phyloP scores from a whole-genome alignment of 2,113 vertebrate genomes.

The Tamias sibiricus region DNA sequence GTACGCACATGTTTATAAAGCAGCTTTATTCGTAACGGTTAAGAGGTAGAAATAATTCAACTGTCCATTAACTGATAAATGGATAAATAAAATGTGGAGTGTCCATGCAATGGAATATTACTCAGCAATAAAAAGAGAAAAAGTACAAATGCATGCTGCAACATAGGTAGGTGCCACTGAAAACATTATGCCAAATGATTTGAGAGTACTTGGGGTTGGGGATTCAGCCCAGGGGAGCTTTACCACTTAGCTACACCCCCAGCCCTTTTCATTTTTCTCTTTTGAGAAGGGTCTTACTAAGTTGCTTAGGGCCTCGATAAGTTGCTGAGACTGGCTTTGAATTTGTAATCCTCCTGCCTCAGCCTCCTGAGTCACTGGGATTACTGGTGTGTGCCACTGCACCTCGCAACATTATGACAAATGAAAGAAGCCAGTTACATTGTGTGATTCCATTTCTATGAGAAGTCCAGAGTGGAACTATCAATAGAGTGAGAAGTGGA shows the following conservation, averaged over 20 bases:
- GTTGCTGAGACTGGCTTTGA: no score
- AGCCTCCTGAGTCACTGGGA: no score
- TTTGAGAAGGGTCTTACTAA: background rate
- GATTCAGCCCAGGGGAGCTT: background rate
- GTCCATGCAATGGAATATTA: no score
- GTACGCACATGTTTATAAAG: no score
- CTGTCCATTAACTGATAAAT: no score
- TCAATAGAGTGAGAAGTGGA: background rate
- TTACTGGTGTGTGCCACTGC: no score
- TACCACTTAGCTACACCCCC: background rate
- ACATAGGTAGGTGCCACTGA: background rate
- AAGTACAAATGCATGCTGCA: background rate
- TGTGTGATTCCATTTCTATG: background rate
- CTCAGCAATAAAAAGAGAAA: no score
- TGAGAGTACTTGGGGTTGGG: background rate
- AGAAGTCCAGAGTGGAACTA: background rate
- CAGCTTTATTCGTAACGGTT: no score
- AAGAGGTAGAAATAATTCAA: no score
- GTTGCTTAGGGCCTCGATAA: no score
- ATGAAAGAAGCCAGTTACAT: background rate
- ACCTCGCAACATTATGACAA: background rate
- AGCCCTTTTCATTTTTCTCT: background rate
- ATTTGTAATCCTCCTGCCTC: no score
- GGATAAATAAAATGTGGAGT: no score
- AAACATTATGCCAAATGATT: background rate